Evolutionary conservation across 2,797 vertebrate genomes (phyloP).

Genomic region (Streptopelia turtur): DNA sequence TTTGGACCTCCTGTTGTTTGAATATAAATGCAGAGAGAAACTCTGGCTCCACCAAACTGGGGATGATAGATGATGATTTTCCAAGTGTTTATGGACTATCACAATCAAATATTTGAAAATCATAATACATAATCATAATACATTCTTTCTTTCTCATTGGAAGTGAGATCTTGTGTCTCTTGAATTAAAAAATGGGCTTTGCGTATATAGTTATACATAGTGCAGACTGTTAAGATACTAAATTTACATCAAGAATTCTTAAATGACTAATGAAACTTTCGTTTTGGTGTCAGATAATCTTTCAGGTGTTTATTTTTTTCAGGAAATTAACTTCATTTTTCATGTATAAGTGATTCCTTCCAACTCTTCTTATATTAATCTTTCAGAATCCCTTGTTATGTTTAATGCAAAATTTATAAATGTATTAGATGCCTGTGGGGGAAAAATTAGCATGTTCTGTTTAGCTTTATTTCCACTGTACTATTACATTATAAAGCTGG

Average conservation of each 20-base stretch:
- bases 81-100: not conserved
- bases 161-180: not conserved
- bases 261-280: not conserved
- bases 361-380: not conserved
- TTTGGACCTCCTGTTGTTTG: not conserved
- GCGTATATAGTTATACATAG: not conserved
- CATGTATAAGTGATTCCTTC: not conserved
- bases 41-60: not conserved
- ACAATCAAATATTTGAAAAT: not conserved
- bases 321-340: not conserved
- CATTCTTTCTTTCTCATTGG: not conserved
- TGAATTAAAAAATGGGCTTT: not conserved
- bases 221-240: not conserved
- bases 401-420: not conserved
- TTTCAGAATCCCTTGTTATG: not conserved
- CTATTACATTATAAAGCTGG: not conserved
- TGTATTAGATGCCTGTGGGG: not conserved
- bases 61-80: not conserved
- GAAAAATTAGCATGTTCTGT: not conserved
- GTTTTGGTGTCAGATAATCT: not conserved
- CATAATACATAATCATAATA: not conserved
- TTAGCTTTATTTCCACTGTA: not conserved
- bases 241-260: not conserved
- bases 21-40: not conserved
- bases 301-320: not conserved